Evolutionary conservation across 2,888 invertebrate genomes (phyloP), one percentile per base, ranked within the genome.

Genomic region (Chaetogeoica ovagalla): DNA sequence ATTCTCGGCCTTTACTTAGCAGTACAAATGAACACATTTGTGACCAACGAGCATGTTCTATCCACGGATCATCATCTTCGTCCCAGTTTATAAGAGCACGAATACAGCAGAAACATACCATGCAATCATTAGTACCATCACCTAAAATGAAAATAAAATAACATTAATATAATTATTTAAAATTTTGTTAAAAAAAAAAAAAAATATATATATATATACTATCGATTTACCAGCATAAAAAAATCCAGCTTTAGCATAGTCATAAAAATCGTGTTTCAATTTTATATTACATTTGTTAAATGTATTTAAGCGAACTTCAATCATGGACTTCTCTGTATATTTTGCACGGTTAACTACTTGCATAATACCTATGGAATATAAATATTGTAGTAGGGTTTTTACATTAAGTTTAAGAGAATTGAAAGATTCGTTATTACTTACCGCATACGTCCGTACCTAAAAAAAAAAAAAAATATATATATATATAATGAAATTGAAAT

Each of bases 1-100:
- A 97, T 6, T 91, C 90, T 81, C 91, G 90, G 9, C 96, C 95
- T 86, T 95, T 95, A 82, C 92, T 91, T 82, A 93, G 88, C 82
- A 91, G 88, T 11, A 97, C 89, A 87, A 91, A 97, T n/a, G 91
- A 91, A 85, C 98, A 98, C 81, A 92, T 91, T 21, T 91, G 90
- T 85, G 94, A 94, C 96, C 96, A 97, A 55, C 92, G 89, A 0
- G 96, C 96, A 87, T 98, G 97, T 86, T 97, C 96, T 83, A 93
- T 92, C 96, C 96, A 97, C 0, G 97, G 96, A 83, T 94, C 92
- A 86, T 97, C 97, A 82, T 91, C 90, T 66, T 91, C 91, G 85
- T 95, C 94, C 97, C 97, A 98, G 86, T 96, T 95, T 84, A 94
- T 93, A 8, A 71, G 59, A 43, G 8, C 8, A 23, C 5, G 21